Conservation (phyloP, 2,113 vertebrate genomes). For the Genyomyrus donnyi region DNA sequence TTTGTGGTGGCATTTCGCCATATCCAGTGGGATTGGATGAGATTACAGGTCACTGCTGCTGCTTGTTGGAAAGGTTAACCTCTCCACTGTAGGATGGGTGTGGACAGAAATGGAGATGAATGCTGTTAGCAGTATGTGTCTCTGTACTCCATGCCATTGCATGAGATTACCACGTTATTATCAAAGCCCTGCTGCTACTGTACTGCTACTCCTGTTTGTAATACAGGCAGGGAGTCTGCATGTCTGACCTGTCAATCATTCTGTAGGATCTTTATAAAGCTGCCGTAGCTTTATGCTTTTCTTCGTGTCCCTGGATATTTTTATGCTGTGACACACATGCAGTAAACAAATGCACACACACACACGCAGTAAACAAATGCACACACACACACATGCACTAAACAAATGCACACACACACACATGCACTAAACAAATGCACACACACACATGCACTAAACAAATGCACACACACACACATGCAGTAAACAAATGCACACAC, state of each 20-base stretch:
- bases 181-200: not conserved
- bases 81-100: not conserved
- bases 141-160: not conserved
- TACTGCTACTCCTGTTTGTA: not conserved
- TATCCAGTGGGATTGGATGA: not conserved
- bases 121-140: not conserved
- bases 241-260: not conserved
- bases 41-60: not conserved
- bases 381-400: not conserved
- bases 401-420: not conserved
- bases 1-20: conserved; percentile 8
- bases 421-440: no score
- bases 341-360: not conserved
- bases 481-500: not conserved
- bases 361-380: not conserved
- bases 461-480: not conserved
- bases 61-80: conserved; percentile 1
- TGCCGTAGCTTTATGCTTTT: not conserved
- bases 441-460: not conserved
- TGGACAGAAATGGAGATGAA: not conserved
- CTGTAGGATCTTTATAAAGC: not conserved
- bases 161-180: not conserved
- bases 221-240: not conserved
- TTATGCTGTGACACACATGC: not conserved
- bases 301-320: not conserved